Conservation (phyloP, 37 sponge, comb jelly and placozoan genomes). For the Amphimedon queenslandica region DNA sequence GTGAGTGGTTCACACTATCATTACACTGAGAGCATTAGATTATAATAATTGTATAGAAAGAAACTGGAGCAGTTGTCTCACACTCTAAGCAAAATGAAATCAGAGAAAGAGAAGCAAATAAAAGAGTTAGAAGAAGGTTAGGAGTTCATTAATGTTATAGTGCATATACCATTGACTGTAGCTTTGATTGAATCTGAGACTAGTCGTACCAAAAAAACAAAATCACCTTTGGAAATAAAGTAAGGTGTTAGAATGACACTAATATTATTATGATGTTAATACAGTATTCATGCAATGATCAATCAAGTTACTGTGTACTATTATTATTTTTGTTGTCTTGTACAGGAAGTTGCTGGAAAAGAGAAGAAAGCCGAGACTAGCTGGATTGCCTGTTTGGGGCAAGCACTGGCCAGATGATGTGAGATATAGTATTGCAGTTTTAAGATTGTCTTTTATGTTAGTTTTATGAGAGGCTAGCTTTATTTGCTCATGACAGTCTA, state of each 20-base stretch:
- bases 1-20: conserved; percentile 20
- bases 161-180: neutral
- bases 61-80: conserved; percentile 36
- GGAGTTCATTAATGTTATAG: neutral
- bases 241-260: neutral
- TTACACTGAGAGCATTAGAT: no score
- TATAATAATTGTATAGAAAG: conserved; percentile 30
- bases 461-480: conserved; percentile 81
- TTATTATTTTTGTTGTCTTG: neutral
- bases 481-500: conserved; percentile 66
- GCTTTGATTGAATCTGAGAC: conserved; percentile 39
- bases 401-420: conserved; percentile 65
- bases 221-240: conserved; percentile 2
- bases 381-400: conserved; percentile 62
- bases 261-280: no score
- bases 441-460: conserved; percentile 14
- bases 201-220: neutral
- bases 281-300: no score
- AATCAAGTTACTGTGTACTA: neutral
- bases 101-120: conserved; percentile 37
- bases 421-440: neutral
- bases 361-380: conserved; percentile 2
- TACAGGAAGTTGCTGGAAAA: conserved; percentile 17
- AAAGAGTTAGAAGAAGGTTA: conserved; percentile 49
- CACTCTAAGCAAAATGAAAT: conserved; percentile 28